These are phyloP conservation scores for Anabacerthia variegaticeps DNA, from an alignment of 2,797 vertebrate genomes.

Conservation along the genomic window DNA sequence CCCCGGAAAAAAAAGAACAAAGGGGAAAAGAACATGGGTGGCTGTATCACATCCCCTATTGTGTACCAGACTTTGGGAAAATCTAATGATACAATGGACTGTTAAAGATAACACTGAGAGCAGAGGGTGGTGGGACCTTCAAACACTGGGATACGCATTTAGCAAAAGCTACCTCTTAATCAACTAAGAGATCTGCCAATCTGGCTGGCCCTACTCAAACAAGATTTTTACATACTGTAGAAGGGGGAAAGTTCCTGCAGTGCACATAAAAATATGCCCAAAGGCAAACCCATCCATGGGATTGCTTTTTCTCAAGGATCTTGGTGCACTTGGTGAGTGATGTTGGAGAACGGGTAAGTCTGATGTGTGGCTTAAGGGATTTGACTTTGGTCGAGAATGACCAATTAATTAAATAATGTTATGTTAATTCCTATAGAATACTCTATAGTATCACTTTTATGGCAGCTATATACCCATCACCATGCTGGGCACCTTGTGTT, in stretches of 20 bases:
- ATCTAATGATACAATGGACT: background rate
- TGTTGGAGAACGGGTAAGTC: background rate
- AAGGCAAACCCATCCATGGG: background rate
- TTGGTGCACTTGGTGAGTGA: background rate
- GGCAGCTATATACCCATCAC: background rate
- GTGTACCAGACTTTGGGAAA: background rate
- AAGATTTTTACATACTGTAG: background rate
- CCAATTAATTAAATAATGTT: background rate
- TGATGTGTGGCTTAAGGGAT: background rate
- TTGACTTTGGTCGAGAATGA: background rate
- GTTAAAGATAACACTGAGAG: background rate
- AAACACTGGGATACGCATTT: background rate
- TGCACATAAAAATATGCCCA: background rate
- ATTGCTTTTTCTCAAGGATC: background rate
- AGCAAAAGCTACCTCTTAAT: background rate
- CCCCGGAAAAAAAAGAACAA: background rate
- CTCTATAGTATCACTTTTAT: background rate
- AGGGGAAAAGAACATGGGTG: background rate
- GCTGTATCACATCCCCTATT: background rate
- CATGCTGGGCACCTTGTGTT: accelerated
- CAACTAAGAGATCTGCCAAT: background rate
- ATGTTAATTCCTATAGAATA: background rate
- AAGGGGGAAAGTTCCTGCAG: background rate
- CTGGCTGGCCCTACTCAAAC: background rate
- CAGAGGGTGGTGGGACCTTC: background rate